Evolutionary conservation across 2,797 vertebrate genomes (phyloP).

Genomic region (Mormyrus proboscirostris): DNA sequence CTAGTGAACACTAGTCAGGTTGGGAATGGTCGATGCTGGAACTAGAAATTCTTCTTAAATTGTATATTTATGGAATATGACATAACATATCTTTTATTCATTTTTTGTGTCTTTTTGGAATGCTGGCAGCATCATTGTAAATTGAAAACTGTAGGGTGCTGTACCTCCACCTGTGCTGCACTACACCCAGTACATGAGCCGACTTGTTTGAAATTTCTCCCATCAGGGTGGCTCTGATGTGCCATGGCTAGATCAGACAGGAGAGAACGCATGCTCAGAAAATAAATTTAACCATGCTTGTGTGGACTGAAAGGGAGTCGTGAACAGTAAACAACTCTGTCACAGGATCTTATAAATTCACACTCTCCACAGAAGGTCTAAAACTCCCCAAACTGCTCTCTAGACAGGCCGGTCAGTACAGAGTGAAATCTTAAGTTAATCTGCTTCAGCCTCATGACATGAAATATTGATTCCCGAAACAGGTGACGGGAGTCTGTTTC

Average conservation of each 20-base stretch:
- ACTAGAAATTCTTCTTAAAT: slow-evolving; percentile 37
- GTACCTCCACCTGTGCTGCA: slow-evolving; percentile 14
- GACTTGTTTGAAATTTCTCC: slow-evolving; percentile 44
- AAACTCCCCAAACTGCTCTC: slow-evolving; percentile 27
- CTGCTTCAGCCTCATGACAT: background rate
- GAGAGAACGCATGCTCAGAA: slow-evolving; percentile 33
- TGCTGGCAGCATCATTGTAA: slow-evolving; percentile 37
- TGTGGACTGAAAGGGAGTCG: slow-evolving; percentile 31
- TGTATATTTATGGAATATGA: slow-evolving; percentile 44
- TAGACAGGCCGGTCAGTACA: slow-evolving; percentile 14
- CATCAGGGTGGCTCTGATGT: slow-evolving; percentile 41
- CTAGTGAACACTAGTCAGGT: slow-evolving; percentile 48
- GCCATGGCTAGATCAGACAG: slow-evolving; percentile 34
- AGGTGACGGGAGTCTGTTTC: background rate
- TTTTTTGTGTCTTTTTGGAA: slow-evolving; percentile 42
- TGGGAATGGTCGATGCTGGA: slow-evolving; percentile 29
- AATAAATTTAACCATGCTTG: slow-evolving; percentile 37
- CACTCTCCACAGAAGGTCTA: slow-evolving; percentile 21
- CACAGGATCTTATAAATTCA: slow-evolving; percentile 40
- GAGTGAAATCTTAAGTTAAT: slow-evolving; percentile 21
- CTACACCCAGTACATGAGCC: slow-evolving; percentile 37
- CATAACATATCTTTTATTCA: slow-evolving; percentile 37
- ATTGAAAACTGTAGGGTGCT: slow-evolving; percentile 50
- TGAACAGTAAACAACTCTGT: slow-evolving; percentile 39
- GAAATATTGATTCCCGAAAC: background rate